Evolutionary conservation across 2,113 vertebrate species (phyloP).

Genomic region (Sciurus niger): DNA sequence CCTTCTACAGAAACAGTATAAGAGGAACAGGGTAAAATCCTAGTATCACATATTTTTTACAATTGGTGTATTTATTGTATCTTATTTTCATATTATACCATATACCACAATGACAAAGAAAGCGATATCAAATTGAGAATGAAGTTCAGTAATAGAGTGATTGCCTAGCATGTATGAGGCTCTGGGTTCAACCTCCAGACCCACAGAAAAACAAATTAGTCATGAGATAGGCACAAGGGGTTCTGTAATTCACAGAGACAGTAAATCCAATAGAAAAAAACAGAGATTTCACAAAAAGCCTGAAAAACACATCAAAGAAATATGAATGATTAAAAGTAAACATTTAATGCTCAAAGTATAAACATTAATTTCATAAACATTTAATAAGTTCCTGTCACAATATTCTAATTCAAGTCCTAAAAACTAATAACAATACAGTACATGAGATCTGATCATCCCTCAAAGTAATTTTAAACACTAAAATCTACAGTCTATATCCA

Average conservation of each 20-base stretch:
- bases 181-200: no score
- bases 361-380: slow-evolving; percentile 14
- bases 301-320: no score
- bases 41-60: slow-evolving; percentile 44
- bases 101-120: not conserved
- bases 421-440: slow-evolving; percentile 62
- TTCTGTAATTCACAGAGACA: not conserved
- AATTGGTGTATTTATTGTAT: slow-evolving; percentile 46
- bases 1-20: slow-evolving; percentile 47
- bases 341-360: no score
- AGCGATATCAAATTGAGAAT: not conserved
- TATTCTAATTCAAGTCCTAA: slow-evolving; percentile 57
- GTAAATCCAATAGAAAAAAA: no score
- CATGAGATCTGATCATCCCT: not conserved
- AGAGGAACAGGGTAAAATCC: slow-evolving; percentile 54
- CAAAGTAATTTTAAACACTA: slow-evolving; percentile 62
- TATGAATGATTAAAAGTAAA: no score
- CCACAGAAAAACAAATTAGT: no score
- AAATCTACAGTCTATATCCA: slow-evolving; percentile 42
- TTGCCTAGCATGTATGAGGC: no score
- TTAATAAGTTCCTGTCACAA: slow-evolving; percentile 66
- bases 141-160: no score
- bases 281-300: no score
- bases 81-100: slow-evolving; percentile 28
- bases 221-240: not conserved